These are phyloP conservation scores for Lytechinus variegatus DNA, from an alignment of 35 echinoderm and acorn worm species.

Conservation along the genomic window DNA sequence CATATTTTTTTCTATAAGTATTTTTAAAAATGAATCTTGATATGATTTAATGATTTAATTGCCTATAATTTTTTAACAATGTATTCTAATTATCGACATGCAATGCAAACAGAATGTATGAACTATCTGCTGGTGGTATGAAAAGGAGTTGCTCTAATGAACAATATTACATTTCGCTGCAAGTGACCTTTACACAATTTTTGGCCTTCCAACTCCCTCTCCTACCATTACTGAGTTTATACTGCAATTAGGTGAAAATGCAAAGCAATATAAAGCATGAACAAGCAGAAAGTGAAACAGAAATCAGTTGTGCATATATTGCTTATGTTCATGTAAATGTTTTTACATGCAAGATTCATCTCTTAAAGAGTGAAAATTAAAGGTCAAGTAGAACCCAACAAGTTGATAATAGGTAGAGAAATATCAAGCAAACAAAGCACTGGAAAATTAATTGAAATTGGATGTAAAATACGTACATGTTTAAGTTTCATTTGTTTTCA, in stretches of 20 bases:
- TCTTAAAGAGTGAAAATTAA: background rate
- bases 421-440: no score
- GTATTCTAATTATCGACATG: no score
- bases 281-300: background rate
- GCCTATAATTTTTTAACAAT: background rate
- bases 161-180: background rate
- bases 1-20: no score
- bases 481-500: no score
- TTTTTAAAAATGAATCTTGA: background rate
- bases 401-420: no score
- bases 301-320: background rate
- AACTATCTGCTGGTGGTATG: background rate
- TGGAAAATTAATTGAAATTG: no score
- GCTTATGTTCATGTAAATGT: background rate
- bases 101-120: no score
- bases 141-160: background rate
- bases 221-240: background rate
- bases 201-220: no score
- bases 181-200: background rate
- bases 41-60: background rate
- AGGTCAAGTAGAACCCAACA: no score
- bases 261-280: background rate
- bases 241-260: conserved; percentile 7
- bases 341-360: background rate
- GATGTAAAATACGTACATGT: no score